phyloP scores from a whole-genome alignment of 2,113 vertebrate genomes.

The Pungitius pungitius region DNA sequence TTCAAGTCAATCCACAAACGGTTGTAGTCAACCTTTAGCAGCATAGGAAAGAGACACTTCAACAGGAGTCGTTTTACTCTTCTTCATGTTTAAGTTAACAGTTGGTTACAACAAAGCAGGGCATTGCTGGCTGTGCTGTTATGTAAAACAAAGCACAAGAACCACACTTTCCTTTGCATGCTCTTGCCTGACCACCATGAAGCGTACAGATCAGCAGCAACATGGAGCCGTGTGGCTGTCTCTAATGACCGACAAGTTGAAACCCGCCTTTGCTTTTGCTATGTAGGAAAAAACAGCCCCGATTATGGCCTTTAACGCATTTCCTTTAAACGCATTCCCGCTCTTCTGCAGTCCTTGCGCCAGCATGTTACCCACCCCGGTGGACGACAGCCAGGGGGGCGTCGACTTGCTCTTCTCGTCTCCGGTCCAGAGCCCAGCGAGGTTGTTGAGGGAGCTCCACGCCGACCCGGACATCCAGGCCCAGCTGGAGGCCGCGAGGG shows the following conservation, averaged over 20 bases:
- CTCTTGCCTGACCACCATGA: neutral
- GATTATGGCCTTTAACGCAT: too few species aligned
- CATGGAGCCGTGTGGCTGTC: neutral
- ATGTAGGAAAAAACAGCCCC: too few species aligned
- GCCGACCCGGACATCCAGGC: constrained; percentile 90
- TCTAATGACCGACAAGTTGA: neutral
- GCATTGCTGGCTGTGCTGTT: neutral
- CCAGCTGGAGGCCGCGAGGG: constrained; percentile 89
- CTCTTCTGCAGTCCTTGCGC: constrained; percentile 84
- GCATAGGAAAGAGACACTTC: neutral
- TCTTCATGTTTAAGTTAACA: neutral
- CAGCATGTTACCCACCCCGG: constrained; percentile 92
- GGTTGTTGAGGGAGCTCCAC: constrained; percentile 87
- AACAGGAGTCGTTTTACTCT: neutral
- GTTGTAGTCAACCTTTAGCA: constrained; percentile 2
- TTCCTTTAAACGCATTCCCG: constrained; percentile 5
- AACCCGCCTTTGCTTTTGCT: neutral
- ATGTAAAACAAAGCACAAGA: neutral
- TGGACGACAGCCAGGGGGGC: constrained; percentile 87
- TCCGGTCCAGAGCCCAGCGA: constrained; percentile 86
- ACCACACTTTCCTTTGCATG: neutral
- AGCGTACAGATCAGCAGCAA: neutral
- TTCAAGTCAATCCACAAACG: too few species aligned
- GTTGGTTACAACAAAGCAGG: neutral
- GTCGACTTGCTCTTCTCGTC: constrained; percentile 92